Evolutionary conservation across 1,140 invertebrate species (phyloP), one percentile per base, ranked within the genome.

Genomic region (Drosophila lini): DNA sequence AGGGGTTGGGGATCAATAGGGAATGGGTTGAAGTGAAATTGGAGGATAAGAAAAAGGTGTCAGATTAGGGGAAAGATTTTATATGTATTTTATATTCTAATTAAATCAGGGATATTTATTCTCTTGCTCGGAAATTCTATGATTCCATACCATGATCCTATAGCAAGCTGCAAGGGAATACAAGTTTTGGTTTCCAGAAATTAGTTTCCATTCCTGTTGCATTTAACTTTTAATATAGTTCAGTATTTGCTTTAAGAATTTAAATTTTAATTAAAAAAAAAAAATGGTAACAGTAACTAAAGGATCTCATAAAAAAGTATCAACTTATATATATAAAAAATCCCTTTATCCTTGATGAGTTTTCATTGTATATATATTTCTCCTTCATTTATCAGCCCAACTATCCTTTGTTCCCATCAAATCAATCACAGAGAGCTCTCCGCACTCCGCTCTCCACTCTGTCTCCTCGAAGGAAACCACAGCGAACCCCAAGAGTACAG

Each of bases 401-500:
- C 8, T 41, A 58, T 56, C 47, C 48, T 38, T 40, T 62, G 22
- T 28, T 56, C 52, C 34, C 9, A 31, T 32, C 34, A 53, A 34
- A 63, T 57, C 38, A 63, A 63, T 56, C 38, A 32, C 13, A 56
- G 61, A 34, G 10, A 25, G 5, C 13, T 36, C 44, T 34, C 32
- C 5, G 32, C 28, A 10, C 25, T 28, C 22, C 25, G 25, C 9
- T 36, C 19, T 38, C 36, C 36, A 10, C 10, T 36, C 44, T 11
- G 5, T 32, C 32, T 41, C 36, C n/a, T 36, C 22, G 1, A 67
- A 53, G 61, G 28, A 69, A 38, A 31, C 59, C 15, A n/a, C 11
- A 9, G 7, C 13, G n/a, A 67, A 47, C 63, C 65, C 65, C 36
- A 55, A 41, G 34, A 55, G 82, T 86, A 86, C 82, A 86, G 82